Percentiles rank a stretch among this genome's conserved stretches.
Evolutionary conservation across 2,888 invertebrate species (phyloP).

Genomic region (Heteromurus nitidus): DNA sequence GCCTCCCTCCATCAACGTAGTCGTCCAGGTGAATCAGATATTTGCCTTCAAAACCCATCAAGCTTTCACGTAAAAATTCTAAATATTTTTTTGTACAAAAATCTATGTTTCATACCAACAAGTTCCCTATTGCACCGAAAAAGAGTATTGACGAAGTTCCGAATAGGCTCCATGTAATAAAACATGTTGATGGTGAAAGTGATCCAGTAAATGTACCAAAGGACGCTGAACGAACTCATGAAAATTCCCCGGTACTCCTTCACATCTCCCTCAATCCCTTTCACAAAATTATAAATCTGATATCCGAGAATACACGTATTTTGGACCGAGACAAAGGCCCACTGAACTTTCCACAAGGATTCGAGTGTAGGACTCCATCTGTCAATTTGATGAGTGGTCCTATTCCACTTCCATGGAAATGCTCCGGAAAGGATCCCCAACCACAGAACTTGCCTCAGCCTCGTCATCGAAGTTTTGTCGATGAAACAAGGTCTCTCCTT

Average conservation of each 20-base stretch:
- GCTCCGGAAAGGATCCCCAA: conserved; percentile 37
- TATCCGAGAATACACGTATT: conserved; percentile 24
- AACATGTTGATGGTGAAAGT: conserved; percentile 57
- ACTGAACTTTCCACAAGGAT: conserved; percentile 43
- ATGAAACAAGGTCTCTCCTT: conserved; percentile 50
- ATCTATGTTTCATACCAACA: neutral
- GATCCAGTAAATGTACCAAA: conserved; percentile 55
- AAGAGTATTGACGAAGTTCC: neutral
- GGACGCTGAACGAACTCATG: conserved; percentile 41
- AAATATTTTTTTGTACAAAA: neutral
- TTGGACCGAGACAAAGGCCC: conserved; percentile 56
- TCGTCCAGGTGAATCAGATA: conserved; percentile 25
- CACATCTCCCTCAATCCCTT: conserved; percentile 30
- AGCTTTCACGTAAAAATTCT: no score
- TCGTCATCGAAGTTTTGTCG: conserved; percentile 43
- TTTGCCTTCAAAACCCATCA: conserved; percentile 11
- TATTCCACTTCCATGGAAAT: conserved; percentile 59
- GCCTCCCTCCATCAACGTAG: neutral
- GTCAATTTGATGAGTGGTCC: conserved; percentile 44
- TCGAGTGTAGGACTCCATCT: conserved; percentile 38
- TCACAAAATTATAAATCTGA: conserved; percentile 56
- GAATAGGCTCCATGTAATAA: conserved; percentile 39
- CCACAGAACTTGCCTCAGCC: conserved; percentile 50
- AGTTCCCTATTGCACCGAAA: neutral
- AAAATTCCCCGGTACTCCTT: conserved; percentile 55